These are phyloP conservation scores for Nerophis lumbriciformis DNA, from an alignment of 2,113 vertebrate species.

Conservation along the genomic window DNA sequence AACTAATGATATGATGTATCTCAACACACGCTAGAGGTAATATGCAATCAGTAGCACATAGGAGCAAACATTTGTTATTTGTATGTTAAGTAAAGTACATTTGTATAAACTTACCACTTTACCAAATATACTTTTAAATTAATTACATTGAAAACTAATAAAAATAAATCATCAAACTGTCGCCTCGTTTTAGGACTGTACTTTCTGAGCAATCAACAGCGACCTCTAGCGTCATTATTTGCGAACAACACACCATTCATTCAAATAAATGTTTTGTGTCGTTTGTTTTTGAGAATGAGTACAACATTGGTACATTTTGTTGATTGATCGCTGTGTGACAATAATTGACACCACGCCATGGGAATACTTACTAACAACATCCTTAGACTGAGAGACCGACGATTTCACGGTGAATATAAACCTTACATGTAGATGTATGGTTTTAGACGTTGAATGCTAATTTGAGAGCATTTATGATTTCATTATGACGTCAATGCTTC, in stretches of 20 bases:
- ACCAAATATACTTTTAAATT: no score
- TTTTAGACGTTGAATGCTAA: slow-evolving; percentile 2
- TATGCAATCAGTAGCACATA: no score
- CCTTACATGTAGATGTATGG: background rate
- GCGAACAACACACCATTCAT: background rate
- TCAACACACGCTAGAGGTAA: no score
- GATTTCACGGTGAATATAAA: background rate
- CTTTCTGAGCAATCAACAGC: slow-evolving; percentile 2
- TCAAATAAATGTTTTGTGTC: background rate
- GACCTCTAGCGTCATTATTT: background rate
- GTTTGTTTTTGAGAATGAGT: slow-evolving; percentile 7
- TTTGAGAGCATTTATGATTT: background rate
- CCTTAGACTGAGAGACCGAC: background rate
- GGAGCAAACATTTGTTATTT: no score
- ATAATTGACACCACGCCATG: slow-evolving; percentile 1
- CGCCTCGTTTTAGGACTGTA: background rate
- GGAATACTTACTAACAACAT: background rate
- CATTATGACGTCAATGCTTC: no score
- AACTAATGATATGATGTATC: no score
- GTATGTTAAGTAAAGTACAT: no score
- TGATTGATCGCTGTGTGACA: slow-evolving; percentile 17
- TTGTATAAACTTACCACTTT: no score
- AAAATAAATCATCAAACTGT: no score
- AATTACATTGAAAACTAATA: no score
- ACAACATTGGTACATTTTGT: background rate